These are phyloP conservation scores for Anguilla obscura DNA, from an alignment of 2,797 vertebrate genomes.

Conservation along the genomic window DNA sequence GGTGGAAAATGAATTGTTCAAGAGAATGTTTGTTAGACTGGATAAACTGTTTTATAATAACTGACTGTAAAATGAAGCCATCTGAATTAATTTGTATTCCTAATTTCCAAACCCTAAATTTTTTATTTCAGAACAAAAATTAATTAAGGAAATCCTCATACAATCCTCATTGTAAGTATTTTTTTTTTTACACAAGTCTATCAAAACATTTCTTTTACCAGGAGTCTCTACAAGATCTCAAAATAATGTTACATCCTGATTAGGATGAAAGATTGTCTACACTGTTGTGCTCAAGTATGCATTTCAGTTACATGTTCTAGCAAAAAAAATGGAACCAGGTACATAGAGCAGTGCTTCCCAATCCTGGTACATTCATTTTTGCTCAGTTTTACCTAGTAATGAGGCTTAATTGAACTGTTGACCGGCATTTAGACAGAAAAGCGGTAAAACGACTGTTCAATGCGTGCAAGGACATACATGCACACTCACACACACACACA, in stretches of 20 bases:
- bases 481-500: not conserved
- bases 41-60: not conserved
- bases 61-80: not conserved
- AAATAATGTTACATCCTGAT: not conserved
- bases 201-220: not conserved
- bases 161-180: not conserved
- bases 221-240: not conserved
- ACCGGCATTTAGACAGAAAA: not conserved
- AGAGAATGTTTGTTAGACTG: not conserved
- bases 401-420: not conserved
- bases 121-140: not conserved
- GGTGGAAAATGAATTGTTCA: not conserved
- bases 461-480: not conserved
- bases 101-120: not conserved
- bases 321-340: slow-evolving; percentile 36
- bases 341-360: slow-evolving; percentile 11
- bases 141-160: not conserved
- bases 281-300: not conserved
- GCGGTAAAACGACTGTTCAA: not conserved
- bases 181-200: not conserved
- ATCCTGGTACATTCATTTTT: not conserved
- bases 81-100: not conserved
- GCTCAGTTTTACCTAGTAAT: not conserved
- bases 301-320: not conserved
- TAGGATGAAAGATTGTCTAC: not conserved